These are phyloP conservation scores for Ataeniobius toweri DNA, from an alignment of 2,797 vertebrate species.

Conservation along the genomic window DNA sequence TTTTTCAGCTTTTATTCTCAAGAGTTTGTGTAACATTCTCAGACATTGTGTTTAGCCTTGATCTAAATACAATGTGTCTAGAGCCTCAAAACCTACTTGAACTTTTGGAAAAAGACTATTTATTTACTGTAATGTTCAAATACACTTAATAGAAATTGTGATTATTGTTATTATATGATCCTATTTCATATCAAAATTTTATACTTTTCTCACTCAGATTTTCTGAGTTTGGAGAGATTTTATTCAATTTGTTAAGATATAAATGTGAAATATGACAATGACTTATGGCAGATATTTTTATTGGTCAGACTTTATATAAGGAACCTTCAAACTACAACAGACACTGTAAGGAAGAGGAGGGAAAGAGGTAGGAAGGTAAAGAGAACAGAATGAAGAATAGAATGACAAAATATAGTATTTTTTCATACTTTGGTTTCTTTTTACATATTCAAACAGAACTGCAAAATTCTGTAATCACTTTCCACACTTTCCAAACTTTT, in stretches of 20 bases:
- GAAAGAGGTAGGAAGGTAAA: background rate
- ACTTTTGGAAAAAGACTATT: background rate
- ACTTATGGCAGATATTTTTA: background rate
- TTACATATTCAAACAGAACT: background rate
- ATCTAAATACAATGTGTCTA: background rate
- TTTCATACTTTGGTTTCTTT: background rate
- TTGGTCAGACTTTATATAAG: background rate
- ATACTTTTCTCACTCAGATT: background rate
- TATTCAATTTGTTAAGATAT: background rate
- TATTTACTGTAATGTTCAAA: background rate
- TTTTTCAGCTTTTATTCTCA: background rate
- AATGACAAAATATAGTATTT: background rate
- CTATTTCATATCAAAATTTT: background rate
- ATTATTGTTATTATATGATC: background rate
- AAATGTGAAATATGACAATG: background rate
- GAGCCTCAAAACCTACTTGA: background rate
- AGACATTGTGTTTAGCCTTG: background rate
- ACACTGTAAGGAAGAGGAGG: background rate
- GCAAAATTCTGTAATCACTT: background rate
- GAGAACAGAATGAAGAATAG: background rate
- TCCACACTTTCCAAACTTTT: background rate
- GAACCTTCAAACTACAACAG: background rate
- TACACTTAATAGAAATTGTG: background rate
- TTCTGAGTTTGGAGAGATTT: background rate
- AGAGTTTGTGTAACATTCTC: background rate